A percentile compares a stretch with the other conserved stretches of the same genome.
phyloP scores from a whole-genome alignment of 2,888 invertebrate genomes.

The Eupithecia tripunctaria region DNA sequence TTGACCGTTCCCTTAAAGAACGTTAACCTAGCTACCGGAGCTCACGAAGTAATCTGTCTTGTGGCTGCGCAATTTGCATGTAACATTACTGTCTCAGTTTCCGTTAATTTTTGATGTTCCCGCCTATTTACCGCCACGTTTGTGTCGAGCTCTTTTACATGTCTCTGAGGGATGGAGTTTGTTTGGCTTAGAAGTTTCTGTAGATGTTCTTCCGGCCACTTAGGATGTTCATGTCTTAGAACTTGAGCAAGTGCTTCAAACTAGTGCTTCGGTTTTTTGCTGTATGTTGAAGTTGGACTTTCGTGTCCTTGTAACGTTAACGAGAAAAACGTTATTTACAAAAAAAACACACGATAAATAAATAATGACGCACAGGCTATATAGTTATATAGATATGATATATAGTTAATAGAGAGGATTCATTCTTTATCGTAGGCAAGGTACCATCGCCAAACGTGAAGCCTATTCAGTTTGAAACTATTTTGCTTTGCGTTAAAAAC shows the following conservation, averaged over 20 bases:
- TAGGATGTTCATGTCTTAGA: neutral
- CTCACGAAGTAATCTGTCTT: slow-evolving; percentile 63
- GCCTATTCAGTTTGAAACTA: too few species aligned
- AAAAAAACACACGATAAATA: too few species aligned
- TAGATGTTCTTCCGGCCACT: neutral
- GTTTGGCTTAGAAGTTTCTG: neutral
- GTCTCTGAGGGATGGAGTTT: slow-evolving; percentile 7
- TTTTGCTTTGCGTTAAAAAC: too few species aligned
- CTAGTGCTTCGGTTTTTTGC: neutral
- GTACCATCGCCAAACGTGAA: too few species aligned
- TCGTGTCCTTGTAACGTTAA: neutral
- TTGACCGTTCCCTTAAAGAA: slow-evolving; percentile 15
- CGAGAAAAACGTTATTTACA: too few species aligned
- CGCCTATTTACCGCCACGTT: slow-evolving; percentile 44
- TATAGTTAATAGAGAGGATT: too few species aligned
- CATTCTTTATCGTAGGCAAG: too few species aligned
- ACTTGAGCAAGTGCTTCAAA: neutral
- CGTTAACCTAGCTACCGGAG: slow-evolving; percentile 34
- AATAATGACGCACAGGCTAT: too few species aligned
- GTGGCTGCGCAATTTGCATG: slow-evolving; percentile 59
- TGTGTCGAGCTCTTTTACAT: slow-evolving; percentile 24
- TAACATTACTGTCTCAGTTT: slow-evolving; percentile 53
- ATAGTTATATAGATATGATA: too few species aligned
- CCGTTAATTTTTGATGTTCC: slow-evolving; percentile 51
- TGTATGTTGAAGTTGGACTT: neutral